Base-by-base conservation (phyloP, 1,140 invertebrate genomes). In the Zaprionus taronus region DNA sequence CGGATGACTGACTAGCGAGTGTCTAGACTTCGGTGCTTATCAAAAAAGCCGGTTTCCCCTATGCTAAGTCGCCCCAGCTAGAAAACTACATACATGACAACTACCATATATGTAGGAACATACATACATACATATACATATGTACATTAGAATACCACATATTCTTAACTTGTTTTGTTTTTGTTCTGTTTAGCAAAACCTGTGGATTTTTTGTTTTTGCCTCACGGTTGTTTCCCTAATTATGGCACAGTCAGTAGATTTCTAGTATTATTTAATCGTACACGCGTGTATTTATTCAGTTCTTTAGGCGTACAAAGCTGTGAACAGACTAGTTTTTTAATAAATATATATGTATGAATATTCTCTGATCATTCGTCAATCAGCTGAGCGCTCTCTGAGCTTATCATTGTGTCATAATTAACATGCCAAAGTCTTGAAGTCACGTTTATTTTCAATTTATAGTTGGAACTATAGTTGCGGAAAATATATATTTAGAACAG, bases 41-140 rank as follows among this genome's bases (percentile, higher is more conserved):
- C 72, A 66, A 66, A 36, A 72, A 75, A 75, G 67, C 72, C 72
- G 72, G 72, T 71, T 61, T 73, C 22, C 26, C 44, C 64, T 53
- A 66, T 20, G 64, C 51, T 66, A 14, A 56, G 53, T 56, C 61
- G 44, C 26, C 26, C 47, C 44, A 38, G 67, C 61, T 61, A 31
- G 15, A 56, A 56, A 56, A 64, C 62, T 64, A 64, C 31, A 5
- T 14, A 34, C 11, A 14, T 9, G 41, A 34, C 41, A 28, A 56
- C 51, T 31, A 47, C 36, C 36, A 15, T 38, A 41, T 36, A 44
- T 11, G 15, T 11, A 12, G 17, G n/a, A 26, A 14, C 28, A 55
- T 28, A 26, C 14, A 66, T 56, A 56, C 12, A 44, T 17, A 62
- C 9, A 24, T 20, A 17, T 2, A 11, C 12, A 65, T 14, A 15